Base-by-base conservation (phyloP, 2,113 vertebrate genomes). In the Muntiacus reevesi region DNA sequence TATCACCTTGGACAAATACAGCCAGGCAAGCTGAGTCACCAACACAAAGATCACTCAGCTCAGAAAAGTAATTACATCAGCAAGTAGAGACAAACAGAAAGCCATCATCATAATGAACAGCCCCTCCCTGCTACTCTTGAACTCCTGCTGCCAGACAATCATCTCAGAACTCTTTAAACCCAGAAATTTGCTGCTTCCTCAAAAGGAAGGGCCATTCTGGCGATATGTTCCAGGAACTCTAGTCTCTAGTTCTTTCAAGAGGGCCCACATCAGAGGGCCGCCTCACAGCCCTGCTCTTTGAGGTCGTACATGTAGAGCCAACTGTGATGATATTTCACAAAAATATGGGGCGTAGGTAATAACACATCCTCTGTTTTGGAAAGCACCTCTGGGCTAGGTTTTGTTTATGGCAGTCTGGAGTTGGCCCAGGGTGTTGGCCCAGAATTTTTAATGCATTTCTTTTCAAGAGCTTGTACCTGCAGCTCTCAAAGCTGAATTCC, bases 41-140 rank as follows among this genome's bases (percentile, higher is more conserved):
- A 27, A 86, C 11, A n/a, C 79, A 89, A 52, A 60, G 40, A 81
- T 36, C 33, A 86, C 52, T 78, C 60, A 54, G 28, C 13, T 94
- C 81, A 74, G 27, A 87, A 54, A 76, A 45, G 25, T 45, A 82
- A 84, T 94, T 94, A 94, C 89, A 84, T 87, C 91, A 97, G 71
- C n/a, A 95, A 52, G 36, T 7, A 43, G 17, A 84, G 55, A 92
- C 88, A 95, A 74, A 91, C 28, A 45, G 40, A 33, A 91, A 60
- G 40, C 14, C 40, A 47, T 23, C 78, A 60, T 96, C 85, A 97
- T 2, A 90, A 92, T 60, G 54, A 94, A 79, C 57, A 83, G 95
- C 60, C 79, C 95, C 87, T 92, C 60, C 91, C 74, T 86, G 84
- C 16, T n/a, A 81, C 40, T 12, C 67, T 9, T 52, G 52, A 88